Evolutionary conservation across 1,140 invertebrate genomes (phyloP).

Genomic region (Bombus difficillimus): DNA sequence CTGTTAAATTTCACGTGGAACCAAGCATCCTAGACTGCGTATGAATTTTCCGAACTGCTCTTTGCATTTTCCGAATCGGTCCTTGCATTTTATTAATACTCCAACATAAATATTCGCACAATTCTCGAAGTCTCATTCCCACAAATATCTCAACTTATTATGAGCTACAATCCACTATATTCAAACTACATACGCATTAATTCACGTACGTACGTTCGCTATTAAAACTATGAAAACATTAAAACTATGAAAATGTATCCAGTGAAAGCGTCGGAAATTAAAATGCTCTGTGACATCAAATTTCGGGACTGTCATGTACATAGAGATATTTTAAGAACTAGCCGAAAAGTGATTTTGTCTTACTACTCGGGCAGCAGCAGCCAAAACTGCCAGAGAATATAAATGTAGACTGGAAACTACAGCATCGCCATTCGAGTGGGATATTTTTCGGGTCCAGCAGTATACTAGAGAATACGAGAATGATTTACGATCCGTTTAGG

Average conservation of each 20-base stretch:
- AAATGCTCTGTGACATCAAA: too few species aligned
- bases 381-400: too few species aligned
- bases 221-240: too few species aligned
- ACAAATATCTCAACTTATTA: neutral
- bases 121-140: neutral
- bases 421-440: neutral
- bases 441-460: neutral
- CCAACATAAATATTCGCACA: neutral
- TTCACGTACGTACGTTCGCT: too few species aligned
- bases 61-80: too few species aligned
- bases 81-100: neutral
- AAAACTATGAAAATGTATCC: too few species aligned
- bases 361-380: too few species aligned
- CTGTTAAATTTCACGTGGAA: neutral
- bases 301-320: too few species aligned
- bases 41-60: neutral
- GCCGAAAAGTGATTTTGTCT: too few species aligned
- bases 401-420: neutral
- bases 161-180: neutral
- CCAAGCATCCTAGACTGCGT: neutral
- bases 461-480: neutral
- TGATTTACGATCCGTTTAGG: constrained; percentile 27
- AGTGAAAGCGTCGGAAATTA: too few species aligned
- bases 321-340: too few species aligned
- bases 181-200: neutral